Conservation (phyloP, 2,797 vertebrate species). For the Hydrophis major region DNA sequence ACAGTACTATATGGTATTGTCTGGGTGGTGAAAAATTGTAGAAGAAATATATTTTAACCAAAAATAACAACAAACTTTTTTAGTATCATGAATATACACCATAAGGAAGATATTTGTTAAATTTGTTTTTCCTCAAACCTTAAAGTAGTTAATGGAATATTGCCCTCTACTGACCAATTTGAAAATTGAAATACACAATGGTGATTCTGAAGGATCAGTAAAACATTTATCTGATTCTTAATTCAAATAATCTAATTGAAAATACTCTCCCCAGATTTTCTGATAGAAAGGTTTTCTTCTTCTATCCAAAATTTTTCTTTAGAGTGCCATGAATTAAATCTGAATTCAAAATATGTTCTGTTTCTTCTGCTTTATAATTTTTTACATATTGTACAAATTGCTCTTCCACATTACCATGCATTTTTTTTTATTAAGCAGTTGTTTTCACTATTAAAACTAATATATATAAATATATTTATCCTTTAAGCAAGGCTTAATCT, state of each 20-base stretch:
- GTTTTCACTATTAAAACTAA: not conserved
- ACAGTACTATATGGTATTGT: not conserved
- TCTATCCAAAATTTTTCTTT: not conserved
- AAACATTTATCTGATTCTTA: not conserved
- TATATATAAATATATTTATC: not conserved
- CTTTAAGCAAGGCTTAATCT: not conserved
- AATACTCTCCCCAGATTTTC: not conserved
- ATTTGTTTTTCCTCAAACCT: not conserved
- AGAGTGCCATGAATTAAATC: not conserved
- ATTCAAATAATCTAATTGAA: not conserved
- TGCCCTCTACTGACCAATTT: slow-evolving; percentile 47
- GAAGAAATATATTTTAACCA: not conserved
- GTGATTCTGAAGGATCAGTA: not conserved
- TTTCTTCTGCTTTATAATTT: not conserved
- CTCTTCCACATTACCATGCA: not conserved
- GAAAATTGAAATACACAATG: not conserved
- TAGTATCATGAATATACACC: not conserved
- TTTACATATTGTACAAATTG: not conserved
- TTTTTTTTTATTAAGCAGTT: not conserved
- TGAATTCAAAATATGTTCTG: not conserved
- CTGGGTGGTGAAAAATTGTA: not conserved
- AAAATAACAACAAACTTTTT: not conserved
- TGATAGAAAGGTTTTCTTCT: not conserved
- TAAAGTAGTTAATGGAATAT: slow-evolving; percentile 31
- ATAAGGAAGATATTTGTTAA: not conserved